Evolutionary conservation across 2,888 invertebrate species (phyloP).

Genomic region (Shargacucullia verbasci): DNA sequence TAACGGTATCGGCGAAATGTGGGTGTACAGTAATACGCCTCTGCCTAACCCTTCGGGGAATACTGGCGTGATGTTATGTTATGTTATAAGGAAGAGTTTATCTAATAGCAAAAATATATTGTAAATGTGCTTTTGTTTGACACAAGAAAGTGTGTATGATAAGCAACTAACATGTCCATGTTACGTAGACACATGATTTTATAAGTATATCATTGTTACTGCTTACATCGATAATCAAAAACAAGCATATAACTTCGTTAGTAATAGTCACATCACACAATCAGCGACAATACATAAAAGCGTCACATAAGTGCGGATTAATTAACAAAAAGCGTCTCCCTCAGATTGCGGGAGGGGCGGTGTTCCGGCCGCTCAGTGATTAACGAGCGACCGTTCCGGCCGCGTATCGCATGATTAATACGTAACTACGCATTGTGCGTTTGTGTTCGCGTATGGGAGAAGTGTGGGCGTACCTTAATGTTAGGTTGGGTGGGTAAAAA

Average conservation of each 20-base stretch:
- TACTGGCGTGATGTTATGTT: no score
- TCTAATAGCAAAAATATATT: no score
- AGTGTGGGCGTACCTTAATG: conserved; percentile 58
- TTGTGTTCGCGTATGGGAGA: conserved; percentile 54
- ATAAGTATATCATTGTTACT: background rate
- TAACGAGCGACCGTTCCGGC: conserved; percentile 82
- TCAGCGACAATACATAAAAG: conserved; percentile 63
- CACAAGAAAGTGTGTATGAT: no score
- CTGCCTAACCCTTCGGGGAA: no score
- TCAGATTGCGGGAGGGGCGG: conserved; percentile 68
- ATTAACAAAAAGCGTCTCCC: conserved; percentile 85
- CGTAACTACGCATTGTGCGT: conserved; percentile 77
- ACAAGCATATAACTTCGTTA: conserved; percentile 17
- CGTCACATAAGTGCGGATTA: conserved; percentile 76
- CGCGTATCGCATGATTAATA: conserved; percentile 86
- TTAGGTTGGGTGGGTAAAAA: conserved; percentile 44
- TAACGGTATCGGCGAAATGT: no score
- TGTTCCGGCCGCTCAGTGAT: conserved; percentile 81
- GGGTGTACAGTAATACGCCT: no score
- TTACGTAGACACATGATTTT: no score
- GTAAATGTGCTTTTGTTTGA: no score
- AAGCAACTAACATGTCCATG: no score
- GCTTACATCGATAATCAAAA: conserved; percentile 32
- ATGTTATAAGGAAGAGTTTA: no score
- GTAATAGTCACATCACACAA: conserved; percentile 33